Base-by-base conservation (phyloP, 2,797 vertebrate species). In the Rousettus madagascariensis region DNA sequence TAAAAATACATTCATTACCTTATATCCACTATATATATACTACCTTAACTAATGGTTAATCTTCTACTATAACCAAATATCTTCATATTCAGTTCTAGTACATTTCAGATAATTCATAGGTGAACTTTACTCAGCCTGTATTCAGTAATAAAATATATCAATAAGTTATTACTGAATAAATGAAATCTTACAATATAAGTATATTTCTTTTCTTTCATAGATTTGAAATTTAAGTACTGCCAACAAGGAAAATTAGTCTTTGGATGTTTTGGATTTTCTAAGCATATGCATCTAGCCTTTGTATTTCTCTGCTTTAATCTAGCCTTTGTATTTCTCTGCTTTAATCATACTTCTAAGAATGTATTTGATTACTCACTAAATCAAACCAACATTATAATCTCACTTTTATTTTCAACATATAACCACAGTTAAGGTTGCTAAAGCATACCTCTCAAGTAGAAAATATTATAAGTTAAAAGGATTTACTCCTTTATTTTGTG, bases 261-360 rank as follows among this genome's bases (percentile, higher is more conserved):
- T 41, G 55, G 7, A 33, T 93, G 59, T n/a, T 83, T 94, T 90
- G 28, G 66, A 71, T 53, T 85, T 80, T 85, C 53, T 83, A 89
- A 51, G 19, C 26, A 33, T 43, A 28, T 17, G 1, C 77, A 68
- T 43, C 22, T 77, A 71, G 7, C 71, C 11, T 91, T 90, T 93
- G 17, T 79, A 49, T 83, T 95, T 90, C 20, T 92, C 80, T 92
- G 30, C 16, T 82, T 80, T 66, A n/a, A 38, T 84, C 28, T 77
- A 71, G 7, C 71, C 11, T 91, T 90, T 93, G 17, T 79, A 49
- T 83, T 95, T 90, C 20, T 92, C 80, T 92, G 30, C 16, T 82
- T 80, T 66, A n/a, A 38, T 84, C 28, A 79, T 30, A 79, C 55
- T 78, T 95, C 93, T 74, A n/a, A 38, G 82, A 88, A 83, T 83